Evolutionary conservation across 2,113 vertebrate genomes (phyloP).

Genomic region (Anguilla japonica): DNA sequence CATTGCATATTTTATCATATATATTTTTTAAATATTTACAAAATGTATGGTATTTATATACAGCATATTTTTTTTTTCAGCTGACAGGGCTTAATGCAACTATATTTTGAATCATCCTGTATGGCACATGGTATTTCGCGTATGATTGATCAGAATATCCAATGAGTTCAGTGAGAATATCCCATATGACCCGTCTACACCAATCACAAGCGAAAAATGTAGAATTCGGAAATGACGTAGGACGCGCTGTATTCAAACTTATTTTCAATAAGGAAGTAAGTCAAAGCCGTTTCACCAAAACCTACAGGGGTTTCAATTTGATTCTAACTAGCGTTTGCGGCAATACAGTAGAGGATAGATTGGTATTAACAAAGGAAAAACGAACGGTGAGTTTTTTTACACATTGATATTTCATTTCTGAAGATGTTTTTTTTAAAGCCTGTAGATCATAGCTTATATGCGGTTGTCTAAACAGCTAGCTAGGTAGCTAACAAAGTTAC

Average conservation of each 20-base stretch:
- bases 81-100: no score
- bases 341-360: background rate
- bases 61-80: no score
- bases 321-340: background rate
- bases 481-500: background rate
- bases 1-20: no score
- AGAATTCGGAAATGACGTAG: conserved; percentile 47
- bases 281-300: conserved; percentile 15
- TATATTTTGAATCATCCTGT: no score
- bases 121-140: no score
- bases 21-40: no score
- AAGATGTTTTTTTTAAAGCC: background rate
- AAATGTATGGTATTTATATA: no score
- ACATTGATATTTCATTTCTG: background rate
- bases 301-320: background rate
- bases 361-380: background rate
- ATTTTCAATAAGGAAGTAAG: conserved; percentile 35
- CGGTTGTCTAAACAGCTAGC: background rate
- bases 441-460: background rate
- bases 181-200: background rate
- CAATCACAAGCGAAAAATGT: background rate
- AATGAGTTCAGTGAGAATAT: no score
- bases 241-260: conserved; percentile 49
- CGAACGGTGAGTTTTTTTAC: background rate
- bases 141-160: background rate